Evolutionary conservation across 2,888 invertebrate genomes (phyloP).

Genomic region (Acronicta leporina): DNA sequence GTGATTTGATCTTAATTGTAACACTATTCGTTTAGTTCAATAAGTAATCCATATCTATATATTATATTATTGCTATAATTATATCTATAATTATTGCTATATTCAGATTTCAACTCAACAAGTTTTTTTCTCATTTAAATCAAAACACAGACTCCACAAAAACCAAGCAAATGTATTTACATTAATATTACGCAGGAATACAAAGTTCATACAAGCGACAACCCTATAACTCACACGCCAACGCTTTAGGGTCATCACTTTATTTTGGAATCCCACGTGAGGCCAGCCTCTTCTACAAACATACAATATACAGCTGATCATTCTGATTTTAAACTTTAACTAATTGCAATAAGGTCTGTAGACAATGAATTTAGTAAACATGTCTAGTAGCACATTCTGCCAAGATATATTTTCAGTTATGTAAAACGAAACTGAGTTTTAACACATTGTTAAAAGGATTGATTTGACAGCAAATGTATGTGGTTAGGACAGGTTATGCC

Average conservation of each 20-base stretch:
- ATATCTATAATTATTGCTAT: too few species aligned
- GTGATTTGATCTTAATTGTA: too few species aligned
- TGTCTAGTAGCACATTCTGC: conserved; percentile 21
- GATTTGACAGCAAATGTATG: conserved; percentile 10
- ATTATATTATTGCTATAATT: too few species aligned
- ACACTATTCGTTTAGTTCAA: too few species aligned
- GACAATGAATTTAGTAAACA: conserved; percentile 26
- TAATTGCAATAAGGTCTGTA: conserved; percentile 8
- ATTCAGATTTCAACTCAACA: not conserved
- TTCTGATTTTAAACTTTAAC: conserved; percentile 34
- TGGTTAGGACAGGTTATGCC: conserved; percentile 58
- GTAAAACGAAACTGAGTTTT: conserved; percentile 43
- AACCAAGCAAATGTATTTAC: conserved; percentile 47
- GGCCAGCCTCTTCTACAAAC: conserved; percentile 56
- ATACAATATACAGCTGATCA: not conserved
- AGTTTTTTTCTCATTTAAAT: conserved; percentile 16
- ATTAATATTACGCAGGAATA: conserved; percentile 52
- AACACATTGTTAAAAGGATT: conserved; percentile 17
- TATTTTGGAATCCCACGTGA: conserved; percentile 75
- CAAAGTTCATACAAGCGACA: conserved; percentile 62
- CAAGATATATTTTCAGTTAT: conserved; percentile 17
- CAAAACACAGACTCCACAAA: conserved; percentile 45
- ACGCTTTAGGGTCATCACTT: conserved; percentile 76
- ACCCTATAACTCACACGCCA: conserved; percentile 70
- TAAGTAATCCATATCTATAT: too few species aligned